A percentile compares a stretch with the other conserved stretches of the same genome.
Conservation (phyloP, 2,797 vertebrate species). For the Loris lydekkerianus region DNA sequence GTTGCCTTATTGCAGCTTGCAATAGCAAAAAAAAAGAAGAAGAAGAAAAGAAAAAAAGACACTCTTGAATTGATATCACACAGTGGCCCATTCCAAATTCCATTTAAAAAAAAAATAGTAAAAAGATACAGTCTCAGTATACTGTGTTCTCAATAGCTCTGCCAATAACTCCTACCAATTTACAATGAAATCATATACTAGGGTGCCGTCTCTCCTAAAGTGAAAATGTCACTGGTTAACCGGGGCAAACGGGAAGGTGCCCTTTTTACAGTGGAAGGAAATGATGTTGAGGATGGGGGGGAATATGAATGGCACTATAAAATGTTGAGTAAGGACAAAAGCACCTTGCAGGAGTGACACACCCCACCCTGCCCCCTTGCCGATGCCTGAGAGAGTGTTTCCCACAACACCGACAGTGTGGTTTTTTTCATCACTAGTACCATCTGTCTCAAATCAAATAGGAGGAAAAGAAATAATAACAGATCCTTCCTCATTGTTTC, state of each 20-base stretch:
- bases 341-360: fast-evolving
- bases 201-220: slow-evolving; percentile 68
- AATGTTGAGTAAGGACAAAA: not conserved
- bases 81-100: slow-evolving; percentile 85
- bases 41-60: not conserved
- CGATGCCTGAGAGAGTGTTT: not conserved
- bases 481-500: not conserved
- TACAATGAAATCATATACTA: slow-evolving; percentile 21
- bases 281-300: not conserved
- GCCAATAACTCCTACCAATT: slow-evolving; percentile 70
- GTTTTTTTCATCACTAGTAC: not conserved
- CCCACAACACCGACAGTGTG: not conserved
- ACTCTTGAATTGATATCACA: slow-evolving; percentile 51
- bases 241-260: not conserved
- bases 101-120: slow-evolving; percentile 87
- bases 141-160: slow-evolving; percentile 60
- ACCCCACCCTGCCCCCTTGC: fast-evolving
- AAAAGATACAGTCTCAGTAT: slow-evolving; percentile 71
- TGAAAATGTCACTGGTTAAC: slow-evolving; percentile 75
- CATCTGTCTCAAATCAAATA: not conserved
- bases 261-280: slow-evolving; percentile 47
- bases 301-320: not conserved
- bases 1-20: slow-evolving; percentile 75
- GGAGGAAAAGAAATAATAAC: not conserved
- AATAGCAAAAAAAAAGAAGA: slow-evolving; percentile 51